phyloP scores from a whole-genome alignment of 2,797 vertebrate species.

The Clamator glandarius region DNA sequence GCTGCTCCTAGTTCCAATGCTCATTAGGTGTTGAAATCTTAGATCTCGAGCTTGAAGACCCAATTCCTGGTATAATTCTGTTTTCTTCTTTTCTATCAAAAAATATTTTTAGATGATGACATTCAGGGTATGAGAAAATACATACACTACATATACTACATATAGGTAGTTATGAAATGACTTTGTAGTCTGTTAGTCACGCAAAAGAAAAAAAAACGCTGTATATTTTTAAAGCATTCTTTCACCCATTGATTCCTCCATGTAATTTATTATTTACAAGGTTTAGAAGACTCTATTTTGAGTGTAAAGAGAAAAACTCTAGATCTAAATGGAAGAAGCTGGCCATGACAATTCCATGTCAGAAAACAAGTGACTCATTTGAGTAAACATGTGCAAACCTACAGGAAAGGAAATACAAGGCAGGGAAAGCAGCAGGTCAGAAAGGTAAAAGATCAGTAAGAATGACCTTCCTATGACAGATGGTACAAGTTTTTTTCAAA shows the following conservation, averaged over 20 bases:
- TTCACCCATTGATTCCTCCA: neutral
- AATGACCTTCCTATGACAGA: neutral
- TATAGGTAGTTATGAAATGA: neutral
- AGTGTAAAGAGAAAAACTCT: neutral
- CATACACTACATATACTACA: too few relatives aligned
- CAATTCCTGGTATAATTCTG: conserved; percentile 93
- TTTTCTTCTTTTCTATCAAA: conserved; percentile 92
- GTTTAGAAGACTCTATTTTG: neutral
- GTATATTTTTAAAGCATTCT: neutral
- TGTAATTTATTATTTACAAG: neutral
- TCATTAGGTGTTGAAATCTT: conserved; percentile 93
- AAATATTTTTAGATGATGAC: neutral
- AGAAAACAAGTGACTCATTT: neutral
- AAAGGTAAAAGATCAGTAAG: neutral
- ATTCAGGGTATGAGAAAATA: neutral
- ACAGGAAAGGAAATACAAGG: neutral
- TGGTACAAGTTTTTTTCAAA: neutral
- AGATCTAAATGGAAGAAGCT: neutral
- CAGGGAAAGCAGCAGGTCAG: neutral
- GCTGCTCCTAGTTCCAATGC: conserved; percentile 91
- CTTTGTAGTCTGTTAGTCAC: neutral
- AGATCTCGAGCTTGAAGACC: conserved; percentile 95
- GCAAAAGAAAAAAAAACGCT: neutral
- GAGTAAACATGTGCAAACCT: neutral
- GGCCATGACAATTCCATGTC: neutral